Conservation (phyloP, 2,113 vertebrate genomes). For the Mohoua ochrocephala region DNA sequence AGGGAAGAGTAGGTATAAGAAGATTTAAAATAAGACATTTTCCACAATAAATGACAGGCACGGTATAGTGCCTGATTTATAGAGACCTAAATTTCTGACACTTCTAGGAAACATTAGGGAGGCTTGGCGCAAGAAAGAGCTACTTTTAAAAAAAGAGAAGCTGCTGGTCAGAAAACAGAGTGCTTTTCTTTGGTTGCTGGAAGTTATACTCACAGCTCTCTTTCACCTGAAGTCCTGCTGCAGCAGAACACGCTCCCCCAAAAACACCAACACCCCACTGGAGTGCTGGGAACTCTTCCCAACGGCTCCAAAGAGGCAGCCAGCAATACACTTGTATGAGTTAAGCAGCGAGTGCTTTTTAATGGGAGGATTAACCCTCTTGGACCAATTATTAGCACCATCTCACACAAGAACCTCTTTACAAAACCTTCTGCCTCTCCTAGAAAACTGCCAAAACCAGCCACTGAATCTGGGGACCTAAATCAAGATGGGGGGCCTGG, state of each 20-base stretch:
- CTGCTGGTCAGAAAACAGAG: neutral
- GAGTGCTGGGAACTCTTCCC: neutral
- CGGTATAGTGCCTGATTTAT: neutral
- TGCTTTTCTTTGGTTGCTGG: neutral
- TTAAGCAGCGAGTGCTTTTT: neutral
- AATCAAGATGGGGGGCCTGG: neutral
- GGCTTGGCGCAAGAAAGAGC: neutral
- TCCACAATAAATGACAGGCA: neutral
- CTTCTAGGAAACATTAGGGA: neutral
- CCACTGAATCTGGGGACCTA: neutral
- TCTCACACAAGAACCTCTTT: neutral
- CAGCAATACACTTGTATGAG: neutral
- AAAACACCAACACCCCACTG: neutral
- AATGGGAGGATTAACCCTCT: neutral
- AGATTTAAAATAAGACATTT: neutral
- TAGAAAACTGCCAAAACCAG: neutral
- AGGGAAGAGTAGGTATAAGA: neutral
- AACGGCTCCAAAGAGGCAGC: accelerated
- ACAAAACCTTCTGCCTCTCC: neutral
- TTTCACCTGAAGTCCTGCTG: neutral
- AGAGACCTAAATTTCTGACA: neutral
- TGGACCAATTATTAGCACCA: neutral
- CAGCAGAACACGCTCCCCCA: accelerated
- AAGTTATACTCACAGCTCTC: neutral
- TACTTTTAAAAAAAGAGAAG: neutral